Conservation (phyloP, 2,113 vertebrate genomes). For the Dipodomys stephensi region DNA sequence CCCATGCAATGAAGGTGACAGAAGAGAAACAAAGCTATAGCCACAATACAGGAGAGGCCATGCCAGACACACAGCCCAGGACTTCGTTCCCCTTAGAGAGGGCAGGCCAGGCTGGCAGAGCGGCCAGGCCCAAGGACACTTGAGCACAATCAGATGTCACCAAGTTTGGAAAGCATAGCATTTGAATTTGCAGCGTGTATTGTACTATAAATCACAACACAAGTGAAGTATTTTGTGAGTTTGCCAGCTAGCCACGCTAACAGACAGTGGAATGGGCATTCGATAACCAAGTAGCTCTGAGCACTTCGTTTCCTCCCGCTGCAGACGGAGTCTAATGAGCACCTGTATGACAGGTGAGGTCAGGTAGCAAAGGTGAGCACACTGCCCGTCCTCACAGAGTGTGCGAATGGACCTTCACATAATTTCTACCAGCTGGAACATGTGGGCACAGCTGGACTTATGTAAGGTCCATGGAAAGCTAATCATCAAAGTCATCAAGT, state of each 20-base stretch:
- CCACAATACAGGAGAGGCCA: too few relatives aligned
- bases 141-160: background rate
- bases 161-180: background rate
- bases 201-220: background rate
- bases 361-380: too few relatives aligned
- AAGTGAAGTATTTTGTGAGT: background rate
- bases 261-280: background rate
- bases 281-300: background rate
- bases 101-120: background rate
- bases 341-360: background rate
- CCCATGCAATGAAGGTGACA: background rate
- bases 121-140: background rate
- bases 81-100: rapidly evolving
- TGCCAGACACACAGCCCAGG: rapidly evolving
- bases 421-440: background rate
- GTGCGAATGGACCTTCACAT: rapidly evolving
- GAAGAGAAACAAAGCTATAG: background rate
- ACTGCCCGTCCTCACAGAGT: background rate
- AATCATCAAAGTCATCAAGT: background rate
- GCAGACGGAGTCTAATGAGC: background rate
- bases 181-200: rapidly evolving
- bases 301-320: background rate
- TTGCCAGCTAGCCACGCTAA: background rate
- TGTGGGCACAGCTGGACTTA: too few relatives aligned
- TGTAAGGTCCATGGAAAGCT: background rate